Evolutionary conservation across 2,113 vertebrate genomes (phyloP).

Genomic region (Azemiops feae): DNA sequence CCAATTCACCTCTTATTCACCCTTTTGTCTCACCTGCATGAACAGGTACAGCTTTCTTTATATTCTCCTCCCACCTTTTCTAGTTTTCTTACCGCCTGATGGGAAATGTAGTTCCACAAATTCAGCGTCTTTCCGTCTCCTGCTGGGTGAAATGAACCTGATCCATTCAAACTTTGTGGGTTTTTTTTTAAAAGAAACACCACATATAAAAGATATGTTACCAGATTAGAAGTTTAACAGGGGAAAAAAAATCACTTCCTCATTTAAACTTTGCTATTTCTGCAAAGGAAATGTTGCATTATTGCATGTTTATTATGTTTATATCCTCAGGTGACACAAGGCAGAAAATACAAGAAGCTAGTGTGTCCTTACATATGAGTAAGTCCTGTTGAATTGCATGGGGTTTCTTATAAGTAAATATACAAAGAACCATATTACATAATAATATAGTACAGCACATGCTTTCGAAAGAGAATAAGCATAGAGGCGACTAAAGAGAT

Average conservation of each 20-base stretch:
- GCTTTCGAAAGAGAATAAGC: not conserved
- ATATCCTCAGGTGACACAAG: not conserved
- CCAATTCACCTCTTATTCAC: conserved; percentile 44
- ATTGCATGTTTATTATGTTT: not conserved
- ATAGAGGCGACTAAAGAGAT: not conserved
- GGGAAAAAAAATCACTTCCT: not conserved
- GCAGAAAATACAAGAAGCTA: not conserved
- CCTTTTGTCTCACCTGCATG: conserved; percentile 65
- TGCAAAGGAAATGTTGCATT: not conserved
- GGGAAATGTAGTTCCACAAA: conserved; percentile 74
- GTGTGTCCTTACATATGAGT: not conserved
- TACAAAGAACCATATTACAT: not conserved
- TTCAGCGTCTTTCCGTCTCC: not conserved
- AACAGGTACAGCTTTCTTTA: conserved; percentile 63
- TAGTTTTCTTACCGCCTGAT: conserved; percentile 71
- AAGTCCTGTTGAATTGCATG: not conserved
- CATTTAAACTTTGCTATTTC: not conserved
- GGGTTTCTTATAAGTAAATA: not conserved
- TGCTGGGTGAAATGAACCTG: not conserved
- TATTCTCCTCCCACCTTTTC: conserved; percentile 66
- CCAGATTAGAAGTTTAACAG: not conserved
- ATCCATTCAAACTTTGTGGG: not conserved
- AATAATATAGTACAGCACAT: not conserved
- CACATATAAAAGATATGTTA: not conserved
- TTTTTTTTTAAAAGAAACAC: not conserved